These are phyloP conservation scores for Haplotaxodon microlepis DNA, from an alignment of 2,113 vertebrate genomes.

Conservation along the genomic window DNA sequence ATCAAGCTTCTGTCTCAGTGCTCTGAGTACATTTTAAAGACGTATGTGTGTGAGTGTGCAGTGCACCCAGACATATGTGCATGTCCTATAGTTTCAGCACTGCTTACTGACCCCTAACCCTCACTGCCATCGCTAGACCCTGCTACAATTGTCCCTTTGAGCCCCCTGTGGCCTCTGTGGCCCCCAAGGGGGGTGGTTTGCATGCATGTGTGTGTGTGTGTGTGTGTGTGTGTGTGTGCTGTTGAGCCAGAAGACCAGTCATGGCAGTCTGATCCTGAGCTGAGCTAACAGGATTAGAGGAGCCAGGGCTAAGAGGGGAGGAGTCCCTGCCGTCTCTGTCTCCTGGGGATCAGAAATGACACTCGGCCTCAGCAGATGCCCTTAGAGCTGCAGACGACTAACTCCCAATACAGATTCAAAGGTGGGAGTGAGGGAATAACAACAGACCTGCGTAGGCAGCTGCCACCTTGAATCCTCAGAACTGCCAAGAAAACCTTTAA, in stretches of 20 bases:
- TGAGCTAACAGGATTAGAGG: constrained; percentile 67
- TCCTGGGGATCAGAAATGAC: constrained; percentile 41
- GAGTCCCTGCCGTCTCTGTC: constrained; percentile 18
- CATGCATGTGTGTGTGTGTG: not conserved
- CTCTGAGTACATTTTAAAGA: not conserved
- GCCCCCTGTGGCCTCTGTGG: constrained; percentile 1
- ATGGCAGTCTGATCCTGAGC: constrained; percentile 45
- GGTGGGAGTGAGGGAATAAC: not conserved
- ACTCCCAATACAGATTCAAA: constrained; percentile 9
- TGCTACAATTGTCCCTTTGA: constrained; percentile 62
- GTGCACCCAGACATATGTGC: constrained; percentile 4
- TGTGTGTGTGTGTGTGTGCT: not conserved
- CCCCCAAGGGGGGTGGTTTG: not conserved
- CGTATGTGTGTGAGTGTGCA: not conserved
- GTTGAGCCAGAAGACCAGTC: constrained; percentile 12
- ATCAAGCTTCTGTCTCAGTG: not conserved
- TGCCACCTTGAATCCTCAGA: not conserved
- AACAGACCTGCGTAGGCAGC: not conserved
- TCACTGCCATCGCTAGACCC: constrained; percentile 18
- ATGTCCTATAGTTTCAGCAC: constrained; percentile 4
- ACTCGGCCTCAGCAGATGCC: constrained; percentile 36
- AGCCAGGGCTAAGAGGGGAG: constrained; percentile 23
- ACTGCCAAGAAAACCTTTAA: not conserved
- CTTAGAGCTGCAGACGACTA: constrained; percentile 6
- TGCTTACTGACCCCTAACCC: constrained; percentile 33